Percentiles rank a stretch among this genome's conserved stretches.
Conservation (phyloP, 2,888 invertebrate genomes). For the Melinaea marsaeus region DNA sequence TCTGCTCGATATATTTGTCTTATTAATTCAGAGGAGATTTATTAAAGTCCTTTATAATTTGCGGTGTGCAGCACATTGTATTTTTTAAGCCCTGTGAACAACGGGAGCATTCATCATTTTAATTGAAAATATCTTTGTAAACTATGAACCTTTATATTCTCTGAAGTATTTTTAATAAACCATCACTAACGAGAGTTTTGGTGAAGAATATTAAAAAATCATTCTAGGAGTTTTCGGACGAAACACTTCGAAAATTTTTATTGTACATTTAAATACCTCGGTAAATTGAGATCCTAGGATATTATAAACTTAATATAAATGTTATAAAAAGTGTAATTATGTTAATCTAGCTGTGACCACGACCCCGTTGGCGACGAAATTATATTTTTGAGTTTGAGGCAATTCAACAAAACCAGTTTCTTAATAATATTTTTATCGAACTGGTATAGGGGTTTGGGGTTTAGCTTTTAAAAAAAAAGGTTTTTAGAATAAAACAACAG, state of each 20-base stretch:
- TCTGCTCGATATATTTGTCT: conserved; percentile 1
- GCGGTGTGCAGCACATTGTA: conserved; percentile 1
- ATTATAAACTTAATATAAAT: not conserved
- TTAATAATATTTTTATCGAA: too few relatives aligned
- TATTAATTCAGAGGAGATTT: too few relatives aligned
- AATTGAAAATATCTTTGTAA: conserved; percentile 3
- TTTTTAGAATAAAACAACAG: too few relatives aligned
- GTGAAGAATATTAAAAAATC: conserved; percentile 28
- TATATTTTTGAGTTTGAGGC: too few relatives aligned
- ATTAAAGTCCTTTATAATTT: not conserved
- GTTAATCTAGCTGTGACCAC: not conserved
- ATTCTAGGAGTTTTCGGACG: conserved; percentile 23
- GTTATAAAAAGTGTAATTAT: not conserved
- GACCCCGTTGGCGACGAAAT: too few relatives aligned
- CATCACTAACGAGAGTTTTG: not conserved
- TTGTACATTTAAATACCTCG: conserved; percentile 25
- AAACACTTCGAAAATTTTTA: conserved; percentile 24
- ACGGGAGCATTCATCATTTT: conserved; percentile 5
- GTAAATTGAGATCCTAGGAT: not conserved
- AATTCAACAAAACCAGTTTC: too few relatives aligned
- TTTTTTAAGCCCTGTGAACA: conserved; percentile 1
- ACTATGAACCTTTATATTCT: not conserved
- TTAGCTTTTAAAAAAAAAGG: too few relatives aligned
- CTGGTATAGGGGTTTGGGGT: too few relatives aligned
- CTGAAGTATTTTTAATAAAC: not conserved